These are phyloP conservation scores for Puntigrus tetrazona DNA, from an alignment of 2,113 vertebrate genomes.

Conservation along the genomic window DNA sequence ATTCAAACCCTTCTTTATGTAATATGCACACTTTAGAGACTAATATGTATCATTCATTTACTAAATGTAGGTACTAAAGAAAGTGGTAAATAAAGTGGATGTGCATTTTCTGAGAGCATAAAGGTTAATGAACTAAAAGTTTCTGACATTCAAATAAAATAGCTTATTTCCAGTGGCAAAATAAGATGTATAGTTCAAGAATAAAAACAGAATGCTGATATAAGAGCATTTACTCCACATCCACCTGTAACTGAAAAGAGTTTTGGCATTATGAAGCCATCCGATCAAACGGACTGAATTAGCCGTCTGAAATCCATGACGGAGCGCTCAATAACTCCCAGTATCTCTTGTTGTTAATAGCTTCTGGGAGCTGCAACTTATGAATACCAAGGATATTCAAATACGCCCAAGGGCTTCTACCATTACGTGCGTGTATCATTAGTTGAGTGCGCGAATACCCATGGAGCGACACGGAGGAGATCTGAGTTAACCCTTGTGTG, in stretches of 20 bases:
- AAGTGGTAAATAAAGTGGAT: no score
- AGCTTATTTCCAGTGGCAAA: no score
- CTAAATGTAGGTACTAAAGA: no score
- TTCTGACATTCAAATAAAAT: no score
- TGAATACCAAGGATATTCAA: constrained; percentile 30
- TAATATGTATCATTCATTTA: no score
- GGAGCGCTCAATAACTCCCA: constrained; percentile 20
- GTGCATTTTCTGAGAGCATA: no score
- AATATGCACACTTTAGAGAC: no score
- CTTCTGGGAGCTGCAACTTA: constrained; percentile 13
- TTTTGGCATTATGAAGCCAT: constrained; percentile 11
- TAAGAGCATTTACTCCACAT: background rate
- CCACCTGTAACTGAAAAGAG: background rate
- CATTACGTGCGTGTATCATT: constrained; percentile 3
- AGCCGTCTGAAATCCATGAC: background rate
- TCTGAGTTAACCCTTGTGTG: constrained; percentile 6
- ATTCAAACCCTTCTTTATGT: no score
- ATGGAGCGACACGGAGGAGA: background rate
- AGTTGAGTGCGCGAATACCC: background rate
- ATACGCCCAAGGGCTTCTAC: background rate
- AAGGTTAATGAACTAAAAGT: no score
- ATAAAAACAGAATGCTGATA: background rate
- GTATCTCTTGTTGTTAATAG: constrained; percentile 25
- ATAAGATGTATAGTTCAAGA: background rate
- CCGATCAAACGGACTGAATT: background rate